Evolutionary conservation across 2,888 invertebrate genomes (phyloP), one percentile per base, ranked within the genome.

Genomic region (Philereme transversata): DNA sequence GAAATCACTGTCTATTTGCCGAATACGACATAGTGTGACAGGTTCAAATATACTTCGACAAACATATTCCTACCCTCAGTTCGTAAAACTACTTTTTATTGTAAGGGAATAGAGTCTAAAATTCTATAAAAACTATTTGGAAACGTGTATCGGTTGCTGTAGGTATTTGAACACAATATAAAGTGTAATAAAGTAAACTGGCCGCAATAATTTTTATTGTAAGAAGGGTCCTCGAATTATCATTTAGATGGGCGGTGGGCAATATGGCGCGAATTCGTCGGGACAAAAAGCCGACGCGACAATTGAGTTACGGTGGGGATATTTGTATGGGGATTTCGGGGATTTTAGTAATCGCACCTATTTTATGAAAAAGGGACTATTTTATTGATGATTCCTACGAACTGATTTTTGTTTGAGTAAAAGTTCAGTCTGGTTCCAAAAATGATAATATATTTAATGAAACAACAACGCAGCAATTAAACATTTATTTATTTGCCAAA

Each of bases 131-230:
- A 69, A 68, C 65, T 73, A 71, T 73, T 73, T 69, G 62, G 49
- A 52, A 57, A 54, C 60, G 11, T 57, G 75, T 72, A 74, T 48
- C 22, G 50, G 56, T 67, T 65, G 62, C 66, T 69, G 76, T 77
- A 76, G 81, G 79, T 83, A 85, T 84, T 79, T 87, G 85, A 85
- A 83, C 82, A 87, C 90, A 90, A 90, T 90, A 88, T 86, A 82
- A 87, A 87, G 77, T 84, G 89, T 88, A 91, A 91, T 91, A 90
- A 91, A 90, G 90, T 90, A 90, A 91, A 91, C 89, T 84, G 86
- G 81, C 82, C 87, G 82, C 90, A 90, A 91, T 91, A 90, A 90
- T 91, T 91, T 91, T 90, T 90, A 91, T 91, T 89, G 89, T 89
- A 88, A 88, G 86, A 78, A 84, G 88, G 84, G 81, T 82, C 83